Percentiles rank a stretch among this genome's conserved stretches.
Conservation (phyloP, 2,797 vertebrate species). For the Phataginus tricuspis region DNA sequence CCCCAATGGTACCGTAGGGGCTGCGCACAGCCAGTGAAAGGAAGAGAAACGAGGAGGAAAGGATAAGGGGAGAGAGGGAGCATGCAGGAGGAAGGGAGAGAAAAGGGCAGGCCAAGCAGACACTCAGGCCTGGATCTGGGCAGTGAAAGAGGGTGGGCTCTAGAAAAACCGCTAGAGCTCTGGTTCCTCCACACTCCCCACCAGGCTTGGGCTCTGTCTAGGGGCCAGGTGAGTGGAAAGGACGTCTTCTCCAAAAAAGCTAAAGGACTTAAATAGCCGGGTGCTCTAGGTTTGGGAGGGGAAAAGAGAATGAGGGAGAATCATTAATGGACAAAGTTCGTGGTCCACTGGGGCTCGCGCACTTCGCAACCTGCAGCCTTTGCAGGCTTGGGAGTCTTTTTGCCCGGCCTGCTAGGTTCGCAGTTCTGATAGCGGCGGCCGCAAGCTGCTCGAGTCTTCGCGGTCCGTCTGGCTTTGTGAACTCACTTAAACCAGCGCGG, state of each 20-base stretch:
- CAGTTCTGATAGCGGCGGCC: background rate
- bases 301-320: no score
- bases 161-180: background rate
- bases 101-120: background rate
- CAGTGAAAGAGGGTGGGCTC: background rate
- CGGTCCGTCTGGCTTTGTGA: conserved; percentile 37
- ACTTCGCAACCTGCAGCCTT: no score
- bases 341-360: background rate
- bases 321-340: background rate
- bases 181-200: fast-evolving
- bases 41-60: background rate
- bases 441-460: conserved; percentile 37
- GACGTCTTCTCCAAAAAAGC: background rate
- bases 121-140: background rate
- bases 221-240: background rate
- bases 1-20: background rate
- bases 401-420: background rate
- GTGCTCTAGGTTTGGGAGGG: background rate
- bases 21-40: background rate
- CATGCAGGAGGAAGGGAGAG: background rate
- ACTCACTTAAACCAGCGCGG: conserved; percentile 59
- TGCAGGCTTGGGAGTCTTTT: no score
- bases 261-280: background rate
- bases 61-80: background rate
- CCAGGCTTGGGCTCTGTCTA: background rate